These are phyloP conservation scores for Penaeus chinensis DNA, from an alignment of 1,140 invertebrate genomes.

Conservation along the genomic window DNA sequence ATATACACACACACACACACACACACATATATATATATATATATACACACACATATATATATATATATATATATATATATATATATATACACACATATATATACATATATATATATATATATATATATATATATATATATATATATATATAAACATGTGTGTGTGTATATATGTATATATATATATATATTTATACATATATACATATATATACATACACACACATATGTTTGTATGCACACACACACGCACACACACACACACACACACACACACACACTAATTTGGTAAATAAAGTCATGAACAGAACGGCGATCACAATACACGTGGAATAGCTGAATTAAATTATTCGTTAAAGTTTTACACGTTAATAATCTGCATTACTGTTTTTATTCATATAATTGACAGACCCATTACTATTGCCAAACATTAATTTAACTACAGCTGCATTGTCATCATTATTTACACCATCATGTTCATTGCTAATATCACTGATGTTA, in stretches of 20 bases:
- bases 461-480: too few species aligned
- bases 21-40: neutral
- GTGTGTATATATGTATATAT: neutral
- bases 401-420: too few species aligned
- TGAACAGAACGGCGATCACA: too few species aligned
- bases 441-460: too few species aligned
- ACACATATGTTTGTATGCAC: neutral
- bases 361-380: too few species aligned
- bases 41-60: neutral
- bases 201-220: neutral
- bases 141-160: neutral
- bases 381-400: too few species aligned
- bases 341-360: too few species aligned
- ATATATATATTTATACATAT: neutral
- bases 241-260: neutral
- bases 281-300: neutral
- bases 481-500: too few species aligned
- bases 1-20: neutral
- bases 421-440: too few species aligned
- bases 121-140: neutral
- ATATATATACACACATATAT: neutral
- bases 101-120: neutral
- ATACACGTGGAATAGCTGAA: too few species aligned
- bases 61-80: neutral
- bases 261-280: neutral